Conservation (phyloP, 2,888 invertebrate genomes). For the Perizoma affinitatum region DNA sequence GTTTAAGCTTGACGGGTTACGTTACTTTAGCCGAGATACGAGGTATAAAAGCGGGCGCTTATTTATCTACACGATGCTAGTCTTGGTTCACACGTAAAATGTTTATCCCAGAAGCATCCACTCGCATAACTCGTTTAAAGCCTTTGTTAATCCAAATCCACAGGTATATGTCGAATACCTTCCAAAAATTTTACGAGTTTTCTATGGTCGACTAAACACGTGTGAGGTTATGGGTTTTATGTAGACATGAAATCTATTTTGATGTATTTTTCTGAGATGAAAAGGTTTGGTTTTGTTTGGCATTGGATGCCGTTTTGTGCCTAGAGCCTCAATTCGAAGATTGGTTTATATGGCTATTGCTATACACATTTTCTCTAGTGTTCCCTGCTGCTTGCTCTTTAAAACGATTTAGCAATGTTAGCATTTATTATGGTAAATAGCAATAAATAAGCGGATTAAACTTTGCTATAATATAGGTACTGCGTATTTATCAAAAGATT, state of each 20-base stretch:
- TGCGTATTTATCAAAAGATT: constrained; percentile 5
- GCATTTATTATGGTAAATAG: background rate
- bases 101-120: constrained; percentile 55
- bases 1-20: constrained; percentile 46
- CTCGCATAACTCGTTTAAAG: constrained; percentile 58
- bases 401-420: background rate
- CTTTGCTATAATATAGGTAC: background rate
- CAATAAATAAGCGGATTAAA: background rate
- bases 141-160: constrained; percentile 59
- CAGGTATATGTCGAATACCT: constrained; percentile 59
- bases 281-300: no score
- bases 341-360: no score
- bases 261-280: no score
- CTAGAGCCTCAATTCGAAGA: no score
- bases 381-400: background rate
- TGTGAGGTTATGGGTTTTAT: constrained; percentile 53
- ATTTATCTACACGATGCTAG: constrained; percentile 47
- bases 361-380: background rate
- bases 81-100: constrained; percentile 50
- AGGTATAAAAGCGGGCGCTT: constrained; percentile 42
- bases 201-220: constrained; percentile 23
- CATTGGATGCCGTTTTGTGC: no score
- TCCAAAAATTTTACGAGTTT: constrained; percentile 55
- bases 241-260: constrained; percentile 2
- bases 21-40: constrained; percentile 44